Evolutionary conservation across 2,888 invertebrate genomes (phyloP).

Genomic region (Nomada lathburiana): DNA sequence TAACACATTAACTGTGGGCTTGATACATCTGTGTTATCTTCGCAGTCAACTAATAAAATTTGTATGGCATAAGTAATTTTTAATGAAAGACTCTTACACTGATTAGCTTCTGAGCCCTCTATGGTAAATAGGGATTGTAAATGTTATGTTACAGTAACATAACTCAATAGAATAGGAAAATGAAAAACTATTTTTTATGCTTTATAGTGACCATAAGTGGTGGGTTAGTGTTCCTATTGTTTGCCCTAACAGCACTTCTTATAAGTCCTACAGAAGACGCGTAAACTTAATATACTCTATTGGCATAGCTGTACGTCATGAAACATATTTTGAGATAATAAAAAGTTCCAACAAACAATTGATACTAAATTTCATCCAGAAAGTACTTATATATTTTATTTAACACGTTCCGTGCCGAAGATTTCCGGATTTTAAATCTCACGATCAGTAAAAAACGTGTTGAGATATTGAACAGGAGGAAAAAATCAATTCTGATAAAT

Average conservation of each 20-base stretch:
- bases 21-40: no score
- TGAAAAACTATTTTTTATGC: background rate
- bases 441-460: no score
- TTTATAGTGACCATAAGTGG: conserved; percentile 97
- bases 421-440: no score
- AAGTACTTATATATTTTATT: conserved; percentile 27
- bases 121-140: background rate
- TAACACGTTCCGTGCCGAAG: background rate
- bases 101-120: no score
- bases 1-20: no score
- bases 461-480: no score
- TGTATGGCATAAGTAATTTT: no score
- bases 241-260: conserved; percentile 96
- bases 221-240: conserved; percentile 96
- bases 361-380: background rate
- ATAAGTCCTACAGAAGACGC: conserved; percentile 89
- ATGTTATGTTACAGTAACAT: background rate
- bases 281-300: conserved; percentile 37
- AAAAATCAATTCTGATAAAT: no score
- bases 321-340: conserved; percentile 15
- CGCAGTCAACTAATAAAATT: no score
- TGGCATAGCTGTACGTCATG: background rate
- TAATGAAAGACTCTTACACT: no score
- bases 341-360: background rate
- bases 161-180: background rate